Percentiles rank a stretch among this genome's conserved stretches.
Evolutionary conservation across 2,113 vertebrate genomes (phyloP).

Genomic region (Antidorcas marsupialis): DNA sequence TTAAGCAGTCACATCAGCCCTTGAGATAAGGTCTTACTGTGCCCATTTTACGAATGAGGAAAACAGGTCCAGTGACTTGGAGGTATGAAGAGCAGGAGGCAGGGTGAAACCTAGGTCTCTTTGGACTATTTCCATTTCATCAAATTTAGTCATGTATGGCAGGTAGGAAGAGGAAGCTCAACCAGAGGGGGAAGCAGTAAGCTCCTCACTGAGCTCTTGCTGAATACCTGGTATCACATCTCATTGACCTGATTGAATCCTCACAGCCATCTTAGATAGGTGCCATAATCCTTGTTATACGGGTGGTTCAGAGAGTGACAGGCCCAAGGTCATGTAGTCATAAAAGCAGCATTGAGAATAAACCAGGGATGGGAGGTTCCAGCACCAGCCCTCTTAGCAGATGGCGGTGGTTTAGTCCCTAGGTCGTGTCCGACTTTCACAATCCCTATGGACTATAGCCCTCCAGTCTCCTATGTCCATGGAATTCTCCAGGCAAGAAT

Average conservation of each 20-base stretch:
- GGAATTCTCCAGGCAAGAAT: background rate
- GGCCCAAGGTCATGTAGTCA: background rate
- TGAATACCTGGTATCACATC: background rate
- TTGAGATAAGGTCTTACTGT: background rate
- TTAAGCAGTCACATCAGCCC: background rate
- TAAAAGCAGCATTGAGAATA: background rate
- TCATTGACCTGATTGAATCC: background rate
- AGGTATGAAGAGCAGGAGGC: background rate
- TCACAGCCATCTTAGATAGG: background rate
- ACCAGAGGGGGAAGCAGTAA: background rate
- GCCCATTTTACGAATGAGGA: background rate
- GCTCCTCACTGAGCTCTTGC: background rate
- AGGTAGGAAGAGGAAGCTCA: background rate
- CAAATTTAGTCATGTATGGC: background rate
- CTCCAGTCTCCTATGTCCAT: background rate
- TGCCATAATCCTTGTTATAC: background rate
- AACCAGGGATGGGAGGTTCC: background rate
- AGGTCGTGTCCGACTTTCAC: background rate
- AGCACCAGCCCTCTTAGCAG: background rate
- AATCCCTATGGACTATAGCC: background rate
- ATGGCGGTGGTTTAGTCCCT: background rate
- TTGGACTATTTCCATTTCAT: background rate
- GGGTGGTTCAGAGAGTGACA: background rate
- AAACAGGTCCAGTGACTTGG: background rate
- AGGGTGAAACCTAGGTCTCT: background rate